A percentile compares a stretch with the other conserved stretches of the same genome.
Evolutionary conservation across 2,113 vertebrate genomes (phyloP).

Genomic region (Natator depressus): DNA sequence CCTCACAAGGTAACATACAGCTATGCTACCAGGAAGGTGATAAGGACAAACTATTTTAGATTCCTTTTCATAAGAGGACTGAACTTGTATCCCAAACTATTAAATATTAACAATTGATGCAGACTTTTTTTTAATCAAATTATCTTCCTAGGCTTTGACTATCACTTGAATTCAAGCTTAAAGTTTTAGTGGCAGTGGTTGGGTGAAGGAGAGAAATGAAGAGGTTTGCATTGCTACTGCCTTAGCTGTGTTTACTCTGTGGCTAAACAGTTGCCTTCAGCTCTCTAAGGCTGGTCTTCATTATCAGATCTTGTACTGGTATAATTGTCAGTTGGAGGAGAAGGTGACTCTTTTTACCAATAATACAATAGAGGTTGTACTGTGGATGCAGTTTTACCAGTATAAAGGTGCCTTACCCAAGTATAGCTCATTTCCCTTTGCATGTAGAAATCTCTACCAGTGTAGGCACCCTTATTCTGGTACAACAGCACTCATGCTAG

Average conservation of each 20-base stretch:
- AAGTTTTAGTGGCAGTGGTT: not conserved
- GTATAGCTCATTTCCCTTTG: not conserved
- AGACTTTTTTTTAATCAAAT: not conserved
- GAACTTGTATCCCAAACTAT: not conserved
- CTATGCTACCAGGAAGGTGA: not conserved
- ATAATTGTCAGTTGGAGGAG: not conserved
- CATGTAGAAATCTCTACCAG: not conserved
- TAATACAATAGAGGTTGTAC: not conserved
- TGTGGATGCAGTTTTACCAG: not conserved
- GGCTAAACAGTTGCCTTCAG: not conserved
- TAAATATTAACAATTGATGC: not conserved
- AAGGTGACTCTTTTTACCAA: not conserved
- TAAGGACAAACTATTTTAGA: not conserved
- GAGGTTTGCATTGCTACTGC: not conserved
- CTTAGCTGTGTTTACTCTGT: not conserved
- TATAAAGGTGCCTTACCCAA: not conserved
- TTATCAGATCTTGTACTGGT: not conserved
- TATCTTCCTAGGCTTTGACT: not conserved
- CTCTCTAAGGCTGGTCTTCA: not conserved
- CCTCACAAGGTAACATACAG: slow-evolving; percentile 10
- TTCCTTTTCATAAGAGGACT: not conserved
- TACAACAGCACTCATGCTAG: not conserved
- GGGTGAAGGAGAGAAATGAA: not conserved
- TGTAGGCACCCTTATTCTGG: not conserved
- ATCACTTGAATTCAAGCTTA: not conserved